Percentiles rank a stretch among this genome's conserved stretches.
These are phyloP conservation scores for Atlantisia rogersi DNA, from an alignment of 2,113 vertebrate species.

Conservation along the genomic window DNA sequence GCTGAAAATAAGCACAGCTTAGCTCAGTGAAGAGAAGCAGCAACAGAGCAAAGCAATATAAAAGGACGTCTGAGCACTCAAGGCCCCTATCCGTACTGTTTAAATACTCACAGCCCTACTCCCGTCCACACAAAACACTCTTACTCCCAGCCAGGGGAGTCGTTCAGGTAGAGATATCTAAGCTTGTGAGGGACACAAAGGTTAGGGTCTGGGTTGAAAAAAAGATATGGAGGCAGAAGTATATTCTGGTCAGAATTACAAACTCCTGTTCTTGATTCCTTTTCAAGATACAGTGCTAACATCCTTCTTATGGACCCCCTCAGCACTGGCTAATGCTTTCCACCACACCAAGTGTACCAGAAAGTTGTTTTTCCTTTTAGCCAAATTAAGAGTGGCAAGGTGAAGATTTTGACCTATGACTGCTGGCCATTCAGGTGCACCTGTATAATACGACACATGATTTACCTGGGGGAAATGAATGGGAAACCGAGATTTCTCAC, in stretches of 20 bases:
- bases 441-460: not conserved
- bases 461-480: not conserved
- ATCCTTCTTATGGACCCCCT: too few relatives aligned
- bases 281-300: not conserved
- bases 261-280: not conserved
- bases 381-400: not conserved
- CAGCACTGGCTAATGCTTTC: not conserved
- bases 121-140: not conserved
- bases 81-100: not conserved
- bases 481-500: conserved; percentile 11
- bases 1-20: not conserved
- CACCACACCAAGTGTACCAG: not conserved
- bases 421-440: not conserved
- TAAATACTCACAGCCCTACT: not conserved
- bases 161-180: not conserved
- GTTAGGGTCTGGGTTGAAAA: not conserved
- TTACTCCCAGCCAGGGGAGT: not conserved
- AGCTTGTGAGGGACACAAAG: not conserved
- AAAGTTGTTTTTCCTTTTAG: not conserved
- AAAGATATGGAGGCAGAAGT: not conserved
- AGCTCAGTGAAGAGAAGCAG: not conserved
- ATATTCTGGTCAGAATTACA: not conserved
- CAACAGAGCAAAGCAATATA: not conserved
- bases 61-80: not conserved
- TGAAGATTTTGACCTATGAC: not conserved